phyloP scores from a whole-genome alignment of 2,113 vertebrate species.

The Tachysurus vachellii region DNA sequence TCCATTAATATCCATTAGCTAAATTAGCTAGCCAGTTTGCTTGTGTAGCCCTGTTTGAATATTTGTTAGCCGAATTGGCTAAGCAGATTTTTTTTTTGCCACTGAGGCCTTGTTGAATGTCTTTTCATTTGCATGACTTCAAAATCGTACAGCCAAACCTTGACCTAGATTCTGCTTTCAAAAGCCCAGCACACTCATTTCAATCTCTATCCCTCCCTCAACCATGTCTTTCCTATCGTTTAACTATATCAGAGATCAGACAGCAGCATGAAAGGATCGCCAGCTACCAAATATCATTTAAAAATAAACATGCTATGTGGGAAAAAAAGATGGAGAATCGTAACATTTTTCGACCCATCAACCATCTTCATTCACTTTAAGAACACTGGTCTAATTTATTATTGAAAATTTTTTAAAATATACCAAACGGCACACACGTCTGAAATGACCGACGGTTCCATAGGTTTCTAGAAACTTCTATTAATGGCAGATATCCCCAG shows the following conservation, averaged over 20 bases:
- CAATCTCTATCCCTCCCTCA: conserved; percentile 61
- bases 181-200: conserved; percentile 70
- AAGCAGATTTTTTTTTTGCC: neutral
- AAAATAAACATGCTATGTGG: conserved; percentile 50
- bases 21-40: neutral
- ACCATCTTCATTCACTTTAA: neutral
- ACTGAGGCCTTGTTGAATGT: neutral
- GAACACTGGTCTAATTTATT: neutral
- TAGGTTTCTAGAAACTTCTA: neutral
- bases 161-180: conserved; percentile 71
- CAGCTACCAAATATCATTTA: conserved; percentile 61
- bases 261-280: conserved; percentile 65
- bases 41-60: neutral
- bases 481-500: neutral
- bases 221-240: conserved; percentile 56
- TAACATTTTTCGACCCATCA: conserved; percentile 11
- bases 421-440: neutral
- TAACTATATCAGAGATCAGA: conserved; percentile 68
- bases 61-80: neutral
- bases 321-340: conserved; percentile 57
- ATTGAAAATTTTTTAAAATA: neutral
- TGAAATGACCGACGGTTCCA: neutral
- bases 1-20: neutral
- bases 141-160: conserved; percentile 49
- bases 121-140: neutral